Percentiles rank a stretch among this genome's conserved stretches.
phyloP scores from a whole-genome alignment of 2,113 vertebrate genomes.

The Albula glossodonta region DNA sequence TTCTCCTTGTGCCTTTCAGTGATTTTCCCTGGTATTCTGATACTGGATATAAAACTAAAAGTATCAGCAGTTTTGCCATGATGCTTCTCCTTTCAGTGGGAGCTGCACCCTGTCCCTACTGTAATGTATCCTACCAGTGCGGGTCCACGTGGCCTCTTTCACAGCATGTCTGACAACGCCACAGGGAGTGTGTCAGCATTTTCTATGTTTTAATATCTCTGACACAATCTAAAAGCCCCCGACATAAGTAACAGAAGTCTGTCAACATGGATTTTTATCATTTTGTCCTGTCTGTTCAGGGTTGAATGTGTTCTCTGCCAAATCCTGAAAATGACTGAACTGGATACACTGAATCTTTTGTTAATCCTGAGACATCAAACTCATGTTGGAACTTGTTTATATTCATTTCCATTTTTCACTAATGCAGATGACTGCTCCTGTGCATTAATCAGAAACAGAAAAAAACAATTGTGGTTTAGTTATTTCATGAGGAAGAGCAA shows the following conservation, averaged over 20 bases:
- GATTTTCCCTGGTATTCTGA: no score
- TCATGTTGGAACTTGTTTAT: neutral
- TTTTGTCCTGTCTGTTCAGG: neutral
- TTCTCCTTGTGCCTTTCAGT: no score
- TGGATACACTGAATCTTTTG: constrained; percentile 1
- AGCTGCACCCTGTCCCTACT: neutral
- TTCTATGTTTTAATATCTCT: neutral
- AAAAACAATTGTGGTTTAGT: neutral
- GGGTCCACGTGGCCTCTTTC: neutral
- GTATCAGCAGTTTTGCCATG: neutral
- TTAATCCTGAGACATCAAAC: neutral
- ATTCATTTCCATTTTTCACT: neutral
- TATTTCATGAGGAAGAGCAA: neutral
- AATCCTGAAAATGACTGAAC: neutral
- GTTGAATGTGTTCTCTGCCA: neutral
- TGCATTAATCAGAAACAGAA: neutral
- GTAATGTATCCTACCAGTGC: neutral
- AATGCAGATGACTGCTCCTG: neutral
- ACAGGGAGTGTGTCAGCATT: neutral
- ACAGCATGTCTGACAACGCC: neutral
- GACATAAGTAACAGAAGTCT: neutral
- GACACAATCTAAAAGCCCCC: neutral
- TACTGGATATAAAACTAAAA: no score
- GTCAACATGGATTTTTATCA: neutral
- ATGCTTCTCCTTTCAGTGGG: neutral